These are phyloP conservation scores for Sphecodes monilicornis DNA, from an alignment of 2,888 invertebrate species.

Conservation along the genomic window DNA sequence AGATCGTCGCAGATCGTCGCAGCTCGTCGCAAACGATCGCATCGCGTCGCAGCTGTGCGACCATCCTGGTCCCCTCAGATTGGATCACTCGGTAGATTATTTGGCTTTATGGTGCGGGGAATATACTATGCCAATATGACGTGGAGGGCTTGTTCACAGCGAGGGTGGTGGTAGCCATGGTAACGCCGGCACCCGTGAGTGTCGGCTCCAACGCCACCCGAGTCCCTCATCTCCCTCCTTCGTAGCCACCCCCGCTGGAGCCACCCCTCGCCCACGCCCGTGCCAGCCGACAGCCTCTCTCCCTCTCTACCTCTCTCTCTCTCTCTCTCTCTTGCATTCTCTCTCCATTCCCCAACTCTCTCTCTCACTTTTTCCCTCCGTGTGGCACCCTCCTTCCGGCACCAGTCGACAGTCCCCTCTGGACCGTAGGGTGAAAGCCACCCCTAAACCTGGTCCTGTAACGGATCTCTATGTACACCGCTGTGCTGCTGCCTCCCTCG, in stretches of 20 bases:
- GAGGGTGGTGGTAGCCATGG: slow-evolving; percentile 79
- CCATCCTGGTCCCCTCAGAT: slow-evolving; percentile 68
- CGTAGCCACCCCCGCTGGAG: slow-evolving; percentile 55
- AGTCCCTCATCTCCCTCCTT: slow-evolving; percentile 81
- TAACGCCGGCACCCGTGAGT: slow-evolving; percentile 86
- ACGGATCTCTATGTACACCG: slow-evolving; percentile 66
- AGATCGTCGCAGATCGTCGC: slow-evolving; percentile 7
- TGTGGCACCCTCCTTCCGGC: slow-evolving; percentile 50
- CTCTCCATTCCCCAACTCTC: slow-evolving; percentile 53
- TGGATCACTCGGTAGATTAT: slow-evolving; percentile 81
- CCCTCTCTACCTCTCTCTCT: slow-evolving; percentile 41
- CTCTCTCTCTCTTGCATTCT: slow-evolving; percentile 49
- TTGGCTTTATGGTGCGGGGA: slow-evolving; percentile 82
- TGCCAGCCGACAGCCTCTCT: slow-evolving; percentile 60
- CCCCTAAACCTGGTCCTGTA: slow-evolving; percentile 76
- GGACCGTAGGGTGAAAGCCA: slow-evolving; percentile 75
- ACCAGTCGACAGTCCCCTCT: slow-evolving; percentile 56
- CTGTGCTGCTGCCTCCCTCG: slow-evolving; percentile 22
- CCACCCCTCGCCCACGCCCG: slow-evolving; percentile 54
- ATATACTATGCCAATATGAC: slow-evolving; percentile 82
- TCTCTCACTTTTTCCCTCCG: slow-evolving; percentile 30
- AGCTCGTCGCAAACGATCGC: not conserved
- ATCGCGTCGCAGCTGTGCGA: slow-evolving; percentile 44
- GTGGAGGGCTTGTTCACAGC: slow-evolving; percentile 78
- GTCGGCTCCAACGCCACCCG: slow-evolving; percentile 86